Base-by-base conservation (phyloP, 1,140 invertebrate species). In the Phenacoccus solenopsis region DNA sequence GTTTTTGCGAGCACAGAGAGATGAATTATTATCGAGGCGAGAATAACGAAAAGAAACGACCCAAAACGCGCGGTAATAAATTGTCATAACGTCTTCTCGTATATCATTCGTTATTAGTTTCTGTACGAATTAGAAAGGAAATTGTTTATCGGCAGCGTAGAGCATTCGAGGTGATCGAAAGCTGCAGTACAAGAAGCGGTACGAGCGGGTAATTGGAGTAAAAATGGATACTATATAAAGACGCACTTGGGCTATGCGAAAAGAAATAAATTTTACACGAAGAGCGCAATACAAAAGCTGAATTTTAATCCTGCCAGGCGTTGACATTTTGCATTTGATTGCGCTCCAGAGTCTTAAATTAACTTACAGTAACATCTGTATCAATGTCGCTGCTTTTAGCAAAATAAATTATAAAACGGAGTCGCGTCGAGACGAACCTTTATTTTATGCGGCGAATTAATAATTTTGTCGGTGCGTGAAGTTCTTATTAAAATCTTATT, bases 301-400 rank as follows among this genome's bases (percentile, higher is more conserved):
- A 49, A 49, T 49, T 49, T 16, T 49, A 49, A 49, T 49, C 38
- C 5, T n/a, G 16, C n/a, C n/a, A n/a, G 2, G 3, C 38, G 38
- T 49, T 49, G 38, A 49, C 38, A 49, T 49, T 49, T 49, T 49
- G 38, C 38, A 49, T 49, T 49, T 49, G 38, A 49, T 49, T 49
- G 38, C 38, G 4, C 13, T 13, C n/a, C n/a, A n/a, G 3, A 49
- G 38, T 49, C 38, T 49, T 49, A 49, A 49, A 49, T 49, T 49
- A 49, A 49, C 38, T 49, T 49, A 7, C 5, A 32, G 38, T 49
- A 49, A 49, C 38, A 49, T 49, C 38, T 49, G 38, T 49, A 49
- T 49, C 38, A 49, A 49, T 49, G 38, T 49, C 38, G 38, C n/a
- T n/a, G n/a, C 38, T 49, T 49, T 49, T 16, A 49, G 38, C 38